Base-by-base conservation (phyloP, 2,797 vertebrate genomes). In the Numenius phaeopus region DNA sequence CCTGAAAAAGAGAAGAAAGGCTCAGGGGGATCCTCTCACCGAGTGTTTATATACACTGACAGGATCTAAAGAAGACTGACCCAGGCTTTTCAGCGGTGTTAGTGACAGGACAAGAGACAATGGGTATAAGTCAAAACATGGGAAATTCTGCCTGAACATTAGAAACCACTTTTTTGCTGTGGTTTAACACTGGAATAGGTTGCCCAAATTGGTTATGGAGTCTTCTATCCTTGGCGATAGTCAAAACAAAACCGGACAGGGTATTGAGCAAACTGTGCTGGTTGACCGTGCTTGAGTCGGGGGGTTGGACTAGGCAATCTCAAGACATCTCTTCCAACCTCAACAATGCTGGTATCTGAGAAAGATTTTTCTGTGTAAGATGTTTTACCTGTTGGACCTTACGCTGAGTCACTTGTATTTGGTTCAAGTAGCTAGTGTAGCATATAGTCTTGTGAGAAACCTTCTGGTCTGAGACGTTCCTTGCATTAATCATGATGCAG, bases 101-200 rank as follows among this genome's bases (percentile, higher is more conserved):
- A 29, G 47, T 57, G 65, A 23, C 52, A 77, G 59, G 39, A 47
- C 39, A 71, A 67, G 57, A 81, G 49, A 37, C 57, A 67, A 3
- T 24, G 1, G 0, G 17, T 1, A 0, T n/a, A 8, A 67, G 40
- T 2, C 37, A 14, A 75, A 72, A 50, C 30, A 37, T 8, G 26
- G 64, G n/a, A 64, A 79, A 47, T 93, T 73, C 14, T 34, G 7
- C 67, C 29, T 65, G 46, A 66, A 47, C 7, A 6, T 54, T n/a
- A 67, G 52, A 11, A 32, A 55, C 16, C 5, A 24, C 5, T 3
- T 87, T 83, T 96, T 72, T 59, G 34, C 64, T 61, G 37, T 61
- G 37, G 8, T 29, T 87, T 58, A 54, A n/a, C 21, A 15, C 18
- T 79, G 39, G 27, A 90, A 52, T 64, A 27, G 26, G 12, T 81